Evolutionary conservation across 1,140 invertebrate genomes (phyloP).

Genomic region (Proctacanthus coquilletti): DNA sequence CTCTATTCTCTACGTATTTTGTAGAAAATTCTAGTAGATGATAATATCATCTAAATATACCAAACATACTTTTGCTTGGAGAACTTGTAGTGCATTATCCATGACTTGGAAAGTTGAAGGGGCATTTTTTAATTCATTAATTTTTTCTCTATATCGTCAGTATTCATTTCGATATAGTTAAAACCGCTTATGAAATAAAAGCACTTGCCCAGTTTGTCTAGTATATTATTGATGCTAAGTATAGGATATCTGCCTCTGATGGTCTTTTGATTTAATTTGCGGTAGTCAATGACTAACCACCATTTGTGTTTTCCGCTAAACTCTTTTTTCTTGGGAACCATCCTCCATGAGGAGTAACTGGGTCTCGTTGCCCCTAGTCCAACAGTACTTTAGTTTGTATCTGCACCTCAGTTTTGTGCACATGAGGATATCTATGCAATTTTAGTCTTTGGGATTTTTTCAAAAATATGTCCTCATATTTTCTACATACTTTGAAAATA

Average conservation of each 20-base stretch:
- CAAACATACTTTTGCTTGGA: constrained; percentile 9
- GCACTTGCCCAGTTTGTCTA: constrained; percentile 27
- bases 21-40: constrained; percentile 14
- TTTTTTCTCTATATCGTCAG: constrained; percentile 25
- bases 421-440: constrained; percentile 21
- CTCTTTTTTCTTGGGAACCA: constrained; percentile 15
- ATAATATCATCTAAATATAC: constrained; percentile 16
- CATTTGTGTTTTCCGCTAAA: constrained; percentile 12
- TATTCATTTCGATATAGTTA: constrained; percentile 31
- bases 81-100: constrained; percentile 8
- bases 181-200: constrained; percentile 33
- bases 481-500: too few relatives aligned
- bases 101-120: constrained; percentile 24
- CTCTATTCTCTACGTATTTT: constrained; percentile 19
- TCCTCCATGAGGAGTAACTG: constrained; percentile 9
- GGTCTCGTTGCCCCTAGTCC: constrained; percentile 9
- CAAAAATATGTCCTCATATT: too few relatives aligned
- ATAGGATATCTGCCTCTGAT: constrained; percentile 35
- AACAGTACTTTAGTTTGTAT: constrained; percentile 20
- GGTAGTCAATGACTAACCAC: constrained; percentile 28
- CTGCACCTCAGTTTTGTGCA: constrained; percentile 19
- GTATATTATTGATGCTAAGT: constrained; percentile 30
- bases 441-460: too few relatives aligned
- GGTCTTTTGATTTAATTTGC: constrained; percentile 29
- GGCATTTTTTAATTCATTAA: constrained; percentile 12